These are phyloP conservation scores for Atlantisia rogersi DNA, from an alignment of 2,113 vertebrate genomes.

Conservation along the genomic window DNA sequence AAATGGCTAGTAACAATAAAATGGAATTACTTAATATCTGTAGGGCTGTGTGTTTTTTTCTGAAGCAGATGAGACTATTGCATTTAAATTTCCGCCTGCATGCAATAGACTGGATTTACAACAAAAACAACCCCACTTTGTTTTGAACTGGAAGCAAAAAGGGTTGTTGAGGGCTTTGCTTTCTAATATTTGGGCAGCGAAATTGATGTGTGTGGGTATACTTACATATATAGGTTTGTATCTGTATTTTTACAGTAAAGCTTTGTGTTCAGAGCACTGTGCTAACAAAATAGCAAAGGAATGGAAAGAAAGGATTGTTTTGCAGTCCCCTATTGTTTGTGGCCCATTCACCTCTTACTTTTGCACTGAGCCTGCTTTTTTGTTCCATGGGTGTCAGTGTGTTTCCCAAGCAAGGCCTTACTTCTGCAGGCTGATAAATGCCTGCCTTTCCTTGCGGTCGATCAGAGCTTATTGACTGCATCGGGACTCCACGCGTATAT, in stretches of 20 bases:
- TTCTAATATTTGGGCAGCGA: background rate
- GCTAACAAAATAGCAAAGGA: background rate
- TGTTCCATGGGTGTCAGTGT: background rate
- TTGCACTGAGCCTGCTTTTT: slow-evolving; percentile 28
- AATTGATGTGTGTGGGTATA: background rate
- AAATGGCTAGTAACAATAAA: background rate
- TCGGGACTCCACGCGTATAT: background rate
- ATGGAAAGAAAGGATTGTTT: background rate
- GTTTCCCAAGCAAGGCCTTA: background rate
- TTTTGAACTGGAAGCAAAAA: background rate
- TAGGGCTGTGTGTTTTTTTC: background rate
- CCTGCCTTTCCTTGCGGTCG: background rate
- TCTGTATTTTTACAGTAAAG: background rate
- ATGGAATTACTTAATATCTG: background rate
- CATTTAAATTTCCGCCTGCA: slow-evolving; percentile 5
- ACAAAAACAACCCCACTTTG: background rate
- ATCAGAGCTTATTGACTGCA: background rate
- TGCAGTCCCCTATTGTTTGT: slow-evolving; percentile 20
- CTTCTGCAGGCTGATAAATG: background rate
- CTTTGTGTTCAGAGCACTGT: background rate
- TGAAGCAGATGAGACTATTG: background rate
- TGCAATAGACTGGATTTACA: background rate
- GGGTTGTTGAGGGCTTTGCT: background rate
- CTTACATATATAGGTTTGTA: rapidly evolving
- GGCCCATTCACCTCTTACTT: slow-evolving; percentile 41